A percentile compares a stretch with the other conserved stretches of the same genome.
phyloP scores from a whole-genome alignment of 1,140 invertebrate genomes.

The Idris sp. region DNA sequence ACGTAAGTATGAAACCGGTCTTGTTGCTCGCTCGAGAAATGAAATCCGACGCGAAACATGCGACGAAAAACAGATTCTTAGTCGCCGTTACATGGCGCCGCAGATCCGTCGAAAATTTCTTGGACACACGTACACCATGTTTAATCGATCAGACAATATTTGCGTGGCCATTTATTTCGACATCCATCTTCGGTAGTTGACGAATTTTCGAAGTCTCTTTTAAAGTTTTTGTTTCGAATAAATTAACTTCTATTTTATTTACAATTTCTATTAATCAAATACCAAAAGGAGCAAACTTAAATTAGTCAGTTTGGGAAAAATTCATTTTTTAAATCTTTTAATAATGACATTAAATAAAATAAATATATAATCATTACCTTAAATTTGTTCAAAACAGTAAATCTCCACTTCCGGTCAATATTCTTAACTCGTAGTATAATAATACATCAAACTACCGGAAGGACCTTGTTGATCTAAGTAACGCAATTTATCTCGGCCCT shows the following conservation, averaged over 20 bases:
- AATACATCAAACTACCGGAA: conserved; percentile 8
- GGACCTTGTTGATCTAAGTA: conserved; percentile 27
- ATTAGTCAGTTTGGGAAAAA: no score
- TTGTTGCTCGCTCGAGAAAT: conserved; percentile 27
- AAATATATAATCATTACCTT: no score
- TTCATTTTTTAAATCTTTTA: no score
- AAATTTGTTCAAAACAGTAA: no score
- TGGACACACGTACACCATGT: not conserved
- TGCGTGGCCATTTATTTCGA: conserved; percentile 37
- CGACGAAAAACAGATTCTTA: conserved; percentile 61
- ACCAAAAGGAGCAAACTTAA: no score
- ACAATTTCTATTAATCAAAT: no score
- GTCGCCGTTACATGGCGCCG: conserved; percentile 41
- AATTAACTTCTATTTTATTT: no score
- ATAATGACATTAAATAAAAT: no score
- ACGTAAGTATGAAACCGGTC: conserved; percentile 50
- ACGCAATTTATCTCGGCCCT: conserved; percentile 22
- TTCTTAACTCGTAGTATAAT: no score
- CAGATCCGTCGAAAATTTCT: conserved; percentile 14
- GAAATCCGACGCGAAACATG: conserved; percentile 59
- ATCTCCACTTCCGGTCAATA: no score
- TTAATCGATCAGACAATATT: conserved; percentile 52
- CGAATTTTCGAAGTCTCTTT: no score
- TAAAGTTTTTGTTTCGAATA: no score
- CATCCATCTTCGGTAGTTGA: conserved; percentile 1